Conservation (phyloP, 2,797 vertebrate genomes). For the Sardinella longiceps region DNA sequence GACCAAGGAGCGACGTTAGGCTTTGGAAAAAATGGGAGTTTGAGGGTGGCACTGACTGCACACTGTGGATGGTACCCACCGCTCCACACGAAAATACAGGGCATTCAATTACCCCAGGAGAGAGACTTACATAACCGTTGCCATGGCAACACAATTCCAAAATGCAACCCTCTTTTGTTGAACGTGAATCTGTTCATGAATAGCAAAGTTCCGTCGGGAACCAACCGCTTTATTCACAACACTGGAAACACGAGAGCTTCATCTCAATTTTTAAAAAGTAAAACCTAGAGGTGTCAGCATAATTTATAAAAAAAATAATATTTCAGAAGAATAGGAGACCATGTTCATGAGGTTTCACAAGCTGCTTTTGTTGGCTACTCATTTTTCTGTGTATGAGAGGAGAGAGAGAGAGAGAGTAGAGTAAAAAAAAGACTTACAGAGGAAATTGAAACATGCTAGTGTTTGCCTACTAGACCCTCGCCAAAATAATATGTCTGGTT, state of each 20-base stretch:
- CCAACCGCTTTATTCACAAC: conserved; percentile 26
- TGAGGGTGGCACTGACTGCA: conserved; percentile 6
- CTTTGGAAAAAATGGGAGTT: not conserved
- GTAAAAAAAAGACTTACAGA: not conserved
- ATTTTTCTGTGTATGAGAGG: not conserved
- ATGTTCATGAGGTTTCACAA: conserved; percentile 1
- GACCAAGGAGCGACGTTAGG: not conserved
- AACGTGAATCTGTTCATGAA: conserved; percentile 35
- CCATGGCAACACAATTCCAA: conserved; percentile 52
- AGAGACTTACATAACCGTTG: conserved; percentile 47
- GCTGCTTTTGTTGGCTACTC: not conserved
- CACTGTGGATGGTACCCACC: conserved; percentile 17
- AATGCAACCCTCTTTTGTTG: conserved; percentile 35
- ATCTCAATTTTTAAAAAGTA: not conserved
- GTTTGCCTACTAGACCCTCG: not conserved
- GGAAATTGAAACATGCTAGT: not conserved
- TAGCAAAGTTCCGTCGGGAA: conserved; percentile 32
- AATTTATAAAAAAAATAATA: not conserved
- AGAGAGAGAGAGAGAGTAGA: not conserved
- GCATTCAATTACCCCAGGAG: conserved; percentile 31
- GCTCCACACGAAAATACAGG: conserved; percentile 32
- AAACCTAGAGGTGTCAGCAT: conserved; percentile 20
- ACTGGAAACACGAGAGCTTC: not conserved
- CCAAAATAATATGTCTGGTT: not conserved
- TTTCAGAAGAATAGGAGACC: conserved; percentile 5